These are phyloP conservation scores for Lasius platythorax DNA, from an alignment of 2,888 invertebrate genomes.

Conservation along the genomic window DNA sequence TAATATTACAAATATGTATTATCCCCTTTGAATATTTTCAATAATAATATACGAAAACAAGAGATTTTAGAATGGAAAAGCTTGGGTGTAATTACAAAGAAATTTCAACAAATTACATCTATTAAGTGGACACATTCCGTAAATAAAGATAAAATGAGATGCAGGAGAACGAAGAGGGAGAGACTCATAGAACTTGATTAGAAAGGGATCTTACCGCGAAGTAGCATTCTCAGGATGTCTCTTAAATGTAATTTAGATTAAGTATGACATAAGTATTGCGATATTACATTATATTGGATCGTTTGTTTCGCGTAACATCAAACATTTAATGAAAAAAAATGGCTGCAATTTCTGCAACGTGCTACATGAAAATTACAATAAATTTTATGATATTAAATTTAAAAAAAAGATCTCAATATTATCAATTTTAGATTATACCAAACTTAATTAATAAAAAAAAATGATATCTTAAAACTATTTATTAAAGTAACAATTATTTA, in stretches of 20 bases:
- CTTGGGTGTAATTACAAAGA: conserved; percentile 15
- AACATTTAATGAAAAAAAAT: conserved; percentile 15
- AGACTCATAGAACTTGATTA: conserved; percentile 55
- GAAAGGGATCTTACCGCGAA: conserved; percentile 39
- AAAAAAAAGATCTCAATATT: not conserved
- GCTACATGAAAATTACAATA: not conserved
- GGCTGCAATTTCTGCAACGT: not conserved
- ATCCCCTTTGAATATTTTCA: not conserved
- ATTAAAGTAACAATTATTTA: no score
- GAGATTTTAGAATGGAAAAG: not conserved
- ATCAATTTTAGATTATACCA: not conserved
- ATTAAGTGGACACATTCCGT: not conserved
- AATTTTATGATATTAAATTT: not conserved
- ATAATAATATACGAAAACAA: not conserved
- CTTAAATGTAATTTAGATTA: conserved; percentile 28
- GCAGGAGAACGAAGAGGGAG: not conserved
- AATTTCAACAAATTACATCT: conserved; percentile 17
- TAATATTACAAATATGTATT: not conserved
- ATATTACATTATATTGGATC: conserved; percentile 9
- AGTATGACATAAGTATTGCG: not conserved
- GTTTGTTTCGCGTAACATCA: not conserved
- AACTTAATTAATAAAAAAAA: conserved; percentile 1
- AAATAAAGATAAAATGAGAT: conserved; percentile 45
- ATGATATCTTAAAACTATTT: not conserved
- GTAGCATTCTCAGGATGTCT: conserved; percentile 36